Conservation (phyloP, 2,888 invertebrate genomes). For the Cremastinae sp. region DNA sequence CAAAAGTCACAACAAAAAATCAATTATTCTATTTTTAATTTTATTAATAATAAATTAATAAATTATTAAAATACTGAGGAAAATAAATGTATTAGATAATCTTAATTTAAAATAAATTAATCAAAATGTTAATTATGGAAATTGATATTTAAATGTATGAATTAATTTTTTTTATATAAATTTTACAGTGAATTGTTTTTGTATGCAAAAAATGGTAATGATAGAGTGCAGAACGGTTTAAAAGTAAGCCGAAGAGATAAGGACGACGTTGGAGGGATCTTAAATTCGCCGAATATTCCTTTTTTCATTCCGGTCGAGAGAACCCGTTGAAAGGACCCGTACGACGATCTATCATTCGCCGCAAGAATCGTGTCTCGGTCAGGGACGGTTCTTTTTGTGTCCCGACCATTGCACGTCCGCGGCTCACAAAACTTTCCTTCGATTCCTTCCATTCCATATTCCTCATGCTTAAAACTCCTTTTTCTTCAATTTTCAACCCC, state of each 20-base stretch:
- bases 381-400: constrained; percentile 66
- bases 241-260: constrained; percentile 35
- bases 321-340: constrained; percentile 75
- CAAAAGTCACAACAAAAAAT: no score
- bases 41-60: no score
- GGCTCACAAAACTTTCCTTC: constrained; percentile 62
- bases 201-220: neutral
- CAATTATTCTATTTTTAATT: no score
- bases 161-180: no score
- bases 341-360: constrained; percentile 76
- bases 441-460: constrained; percentile 41
- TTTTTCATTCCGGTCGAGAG: constrained; percentile 75
- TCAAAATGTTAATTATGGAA: no score
- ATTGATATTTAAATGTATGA: no score
- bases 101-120: no score
- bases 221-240: constrained; percentile 23
- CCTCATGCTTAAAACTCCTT: constrained; percentile 38
- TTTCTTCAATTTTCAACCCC: constrained; percentile 24
- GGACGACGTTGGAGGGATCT: constrained; percentile 68
- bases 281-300: constrained; percentile 77
- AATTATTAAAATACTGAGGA: no score
- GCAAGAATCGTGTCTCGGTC: constrained; percentile 73
- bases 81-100: no score
- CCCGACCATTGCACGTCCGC: constrained; percentile 51
- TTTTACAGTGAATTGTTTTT: no score